Base-by-base conservation (phyloP, 2,797 vertebrate species). In the Dipus sagitta region DNA sequence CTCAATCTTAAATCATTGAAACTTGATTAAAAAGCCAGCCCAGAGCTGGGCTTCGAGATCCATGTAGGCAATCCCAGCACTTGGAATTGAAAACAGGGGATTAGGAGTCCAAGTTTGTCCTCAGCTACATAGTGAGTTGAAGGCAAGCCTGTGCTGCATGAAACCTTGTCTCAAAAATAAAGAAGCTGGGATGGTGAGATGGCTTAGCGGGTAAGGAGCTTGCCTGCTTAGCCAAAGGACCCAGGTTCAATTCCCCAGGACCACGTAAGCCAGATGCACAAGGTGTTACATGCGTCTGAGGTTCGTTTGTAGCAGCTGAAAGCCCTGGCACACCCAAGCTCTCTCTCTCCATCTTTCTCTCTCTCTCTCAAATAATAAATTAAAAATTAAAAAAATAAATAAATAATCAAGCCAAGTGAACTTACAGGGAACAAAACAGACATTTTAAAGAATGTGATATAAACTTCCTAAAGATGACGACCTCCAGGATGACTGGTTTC, bases 1-100 rank as follows among this genome's bases (percentile, higher is more conserved):
- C 26, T 79, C 10, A 24, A 78, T 77, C 54, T 90, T 92, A 58
- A 79, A 79, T 83, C 32, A 84, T 47, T 72, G n/a, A 38, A 92
- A 87, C 42, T 60, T 32, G 14, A 71, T 60, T 77, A 38, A 84
- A 89, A 84, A 60, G 72, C 13, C 60, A 94, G 34, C 4, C 80
- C 18, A 76, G 54, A 71, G 47, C 32, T n/a, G 18, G 30, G 23
- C 18, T 23, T 84, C 42, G 47, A 26, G 81, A 26, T 34, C 13
- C 42, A 17, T 18, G 67, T 23, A 14, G 6, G 3, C 17, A 58
- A 34, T 84, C 47, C 32, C 47, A 12, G n/a, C 3, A 58, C 47
- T 85, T 71, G 15, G 67, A 58, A 9, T 4, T 24, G 52, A 30
- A 71, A 21, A 4, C 3, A 85, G 47, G 23, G 9, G 47, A 28